Percentiles rank a stretch among this genome's conserved stretches.
Evolutionary conservation across 1,140 invertebrate species (phyloP).

Genomic region (Monochamus saltuarius): DNA sequence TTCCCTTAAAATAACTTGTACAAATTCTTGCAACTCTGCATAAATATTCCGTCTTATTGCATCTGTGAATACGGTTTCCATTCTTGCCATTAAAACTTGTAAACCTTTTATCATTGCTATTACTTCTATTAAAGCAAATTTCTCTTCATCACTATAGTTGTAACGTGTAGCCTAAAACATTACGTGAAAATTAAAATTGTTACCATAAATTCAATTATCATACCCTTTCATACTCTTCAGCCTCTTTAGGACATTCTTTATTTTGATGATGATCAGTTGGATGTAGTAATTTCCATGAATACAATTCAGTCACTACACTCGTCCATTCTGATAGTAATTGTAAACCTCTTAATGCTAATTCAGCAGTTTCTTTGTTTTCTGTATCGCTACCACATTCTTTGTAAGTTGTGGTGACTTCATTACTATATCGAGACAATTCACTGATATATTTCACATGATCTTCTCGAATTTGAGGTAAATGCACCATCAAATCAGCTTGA

Average conservation of each 20-base stretch:
- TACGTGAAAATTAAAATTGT: background rate
- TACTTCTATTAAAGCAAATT: slow-evolving; percentile 97
- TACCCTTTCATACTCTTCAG: slow-evolving; percentile 98
- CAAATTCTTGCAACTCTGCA: slow-evolving; percentile 96
- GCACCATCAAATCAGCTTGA: slow-evolving; percentile 95
- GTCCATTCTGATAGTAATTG: slow-evolving; percentile 97
- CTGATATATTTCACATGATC: slow-evolving; percentile 98
- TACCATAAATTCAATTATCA: slow-evolving; percentile 6
- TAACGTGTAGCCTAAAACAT: slow-evolving; percentile 82
- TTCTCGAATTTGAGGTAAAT: slow-evolving; percentile 91
- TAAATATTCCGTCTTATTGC: slow-evolving; percentile 95
- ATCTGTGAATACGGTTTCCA: slow-evolving; percentile 97
- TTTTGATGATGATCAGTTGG: slow-evolving; percentile 98
- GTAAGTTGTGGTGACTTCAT: slow-evolving; percentile 91
- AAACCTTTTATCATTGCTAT: slow-evolving; percentile 99
- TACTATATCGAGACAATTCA: slow-evolving; percentile 92
- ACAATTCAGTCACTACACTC: slow-evolving; percentile 94
- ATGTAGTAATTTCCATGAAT: slow-evolving; percentile 97
- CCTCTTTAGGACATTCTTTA: slow-evolving; percentile 90
- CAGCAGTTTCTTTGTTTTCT: slow-evolving; percentile 91
- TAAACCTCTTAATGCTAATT: slow-evolving; percentile 87
- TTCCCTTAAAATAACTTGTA: slow-evolving; percentile 87
- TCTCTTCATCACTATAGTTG: slow-evolving; percentile 97
- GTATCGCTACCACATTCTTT: slow-evolving; percentile 89
- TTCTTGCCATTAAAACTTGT: slow-evolving; percentile 94